phyloP scores from a whole-genome alignment of 1,140 invertebrate species.

The Cydia fagiglandana region DNA sequence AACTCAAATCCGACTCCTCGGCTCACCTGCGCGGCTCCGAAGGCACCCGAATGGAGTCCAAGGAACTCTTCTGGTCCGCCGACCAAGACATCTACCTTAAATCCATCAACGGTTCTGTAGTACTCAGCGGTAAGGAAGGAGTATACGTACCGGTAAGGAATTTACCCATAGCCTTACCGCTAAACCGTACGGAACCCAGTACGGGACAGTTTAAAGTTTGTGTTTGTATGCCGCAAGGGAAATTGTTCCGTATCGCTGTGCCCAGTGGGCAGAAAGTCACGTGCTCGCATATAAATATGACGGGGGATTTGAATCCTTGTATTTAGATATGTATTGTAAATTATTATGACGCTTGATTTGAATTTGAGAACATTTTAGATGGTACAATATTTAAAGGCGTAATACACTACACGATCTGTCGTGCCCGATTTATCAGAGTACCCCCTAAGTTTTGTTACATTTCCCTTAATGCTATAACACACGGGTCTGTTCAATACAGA shows the following conservation, averaged over 20 bases:
- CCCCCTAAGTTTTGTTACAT: too few relatives aligned
- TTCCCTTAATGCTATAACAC: too few relatives aligned
- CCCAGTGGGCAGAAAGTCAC: conserved; percentile 80
- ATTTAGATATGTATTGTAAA: too few relatives aligned
- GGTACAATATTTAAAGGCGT: too few relatives aligned
- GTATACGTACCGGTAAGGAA: conserved; percentile 86
- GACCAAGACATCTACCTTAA: conserved; percentile 89
- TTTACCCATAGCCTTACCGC: conserved; percentile 83
- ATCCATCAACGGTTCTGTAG: conserved; percentile 88
- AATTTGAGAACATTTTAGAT: too few relatives aligned
- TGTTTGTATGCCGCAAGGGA: conserved; percentile 92
- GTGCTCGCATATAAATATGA: conserved; percentile 83
- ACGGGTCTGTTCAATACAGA: too few relatives aligned
- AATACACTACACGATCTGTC: too few relatives aligned
- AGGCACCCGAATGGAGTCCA: conserved; percentile 80
- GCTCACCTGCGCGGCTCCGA: conserved; percentile 84
- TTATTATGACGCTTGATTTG: too few relatives aligned
- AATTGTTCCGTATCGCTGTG: conserved; percentile 87
- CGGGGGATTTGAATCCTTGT: conserved; percentile 85
- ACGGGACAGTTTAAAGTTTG: conserved; percentile 90
- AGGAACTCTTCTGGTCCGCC: conserved; percentile 80
- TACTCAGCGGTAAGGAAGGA: conserved; percentile 85
- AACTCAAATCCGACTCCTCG: conserved; percentile 81
- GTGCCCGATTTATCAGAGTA: too few relatives aligned
- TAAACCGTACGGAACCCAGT: conserved; percentile 69